phyloP scores from a whole-genome alignment of 2,113 vertebrate genomes.

The Chiloscyllium plagiosum region DNA sequence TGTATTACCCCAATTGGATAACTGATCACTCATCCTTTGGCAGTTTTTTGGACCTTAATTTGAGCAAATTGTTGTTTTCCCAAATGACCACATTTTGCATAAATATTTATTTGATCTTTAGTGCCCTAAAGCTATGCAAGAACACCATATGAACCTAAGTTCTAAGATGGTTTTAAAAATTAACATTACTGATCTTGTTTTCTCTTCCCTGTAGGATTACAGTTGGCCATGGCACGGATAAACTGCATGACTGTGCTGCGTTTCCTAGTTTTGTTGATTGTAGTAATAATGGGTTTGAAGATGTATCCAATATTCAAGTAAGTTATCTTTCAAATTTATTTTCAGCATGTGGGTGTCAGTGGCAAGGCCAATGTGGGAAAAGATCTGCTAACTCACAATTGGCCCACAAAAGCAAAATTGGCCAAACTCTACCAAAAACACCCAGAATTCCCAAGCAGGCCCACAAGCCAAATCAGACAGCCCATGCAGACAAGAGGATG shows the following conservation, averaged over 20 bases:
- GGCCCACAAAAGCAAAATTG: no score
- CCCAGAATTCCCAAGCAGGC: no score
- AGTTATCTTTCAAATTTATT: constrained; percentile 37
- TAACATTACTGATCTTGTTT: background rate
- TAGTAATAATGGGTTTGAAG: constrained; percentile 50
- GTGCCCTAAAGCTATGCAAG: background rate
- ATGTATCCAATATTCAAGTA: constrained; percentile 53
- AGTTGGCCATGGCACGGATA: background rate
- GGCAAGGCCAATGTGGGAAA: background rate
- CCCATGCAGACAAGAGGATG: no score
- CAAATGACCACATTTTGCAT: background rate
- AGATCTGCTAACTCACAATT: no score
- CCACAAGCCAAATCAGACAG: no score
- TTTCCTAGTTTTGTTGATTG: constrained; percentile 46
- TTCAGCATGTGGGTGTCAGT: background rate
- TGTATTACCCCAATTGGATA: background rate
- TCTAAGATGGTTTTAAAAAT: background rate
- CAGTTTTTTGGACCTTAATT: background rate
- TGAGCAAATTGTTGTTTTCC: background rate
- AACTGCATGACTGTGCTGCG: constrained; percentile 45
- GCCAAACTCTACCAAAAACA: no score
- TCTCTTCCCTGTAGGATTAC: background rate
- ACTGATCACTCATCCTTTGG: background rate
- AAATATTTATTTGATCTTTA: background rate
- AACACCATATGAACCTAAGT: background rate